A percentile compares a stretch with the other conserved stretches of the same genome.
phyloP scores from a whole-genome alignment of 2,888 invertebrate species.

The Xestia xanthographa region DNA sequence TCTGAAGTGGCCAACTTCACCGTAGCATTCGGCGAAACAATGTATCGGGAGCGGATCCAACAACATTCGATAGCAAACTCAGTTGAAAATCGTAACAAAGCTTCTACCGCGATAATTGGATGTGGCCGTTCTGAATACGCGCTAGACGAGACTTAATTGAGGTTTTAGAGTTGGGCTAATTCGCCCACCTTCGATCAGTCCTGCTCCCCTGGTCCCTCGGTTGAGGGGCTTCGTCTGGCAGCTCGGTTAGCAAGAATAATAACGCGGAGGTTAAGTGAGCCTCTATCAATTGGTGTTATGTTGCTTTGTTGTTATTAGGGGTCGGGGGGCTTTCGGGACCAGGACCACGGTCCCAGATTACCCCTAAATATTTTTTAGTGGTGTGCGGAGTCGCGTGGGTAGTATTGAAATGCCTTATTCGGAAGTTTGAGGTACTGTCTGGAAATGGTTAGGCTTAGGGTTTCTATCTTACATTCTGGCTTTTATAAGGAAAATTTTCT shows the following conservation, averaged over 20 bases:
- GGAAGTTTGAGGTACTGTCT: constrained; percentile 29
- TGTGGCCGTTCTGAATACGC: constrained; percentile 88
- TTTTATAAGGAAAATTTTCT: neutral
- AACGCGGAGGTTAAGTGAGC: constrained; percentile 83
- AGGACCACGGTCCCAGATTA: too few species aligned
- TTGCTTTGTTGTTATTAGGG: constrained; percentile 69
- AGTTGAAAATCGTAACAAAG: constrained; percentile 86
- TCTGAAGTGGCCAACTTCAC: constrained; percentile 70
- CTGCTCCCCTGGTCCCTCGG: constrained; percentile 75
- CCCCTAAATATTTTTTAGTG: too few species aligned
- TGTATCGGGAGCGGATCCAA: constrained; percentile 68
- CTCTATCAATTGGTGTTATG: constrained; percentile 78
- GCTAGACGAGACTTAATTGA: constrained; percentile 91
- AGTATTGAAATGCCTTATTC: constrained; percentile 36
- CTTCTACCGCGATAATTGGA: constrained; percentile 89
- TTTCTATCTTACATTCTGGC: neutral
- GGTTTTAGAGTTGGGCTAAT: constrained; percentile 90
- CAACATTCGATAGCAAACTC: constrained; percentile 73
- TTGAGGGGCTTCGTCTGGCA: constrained; percentile 84
- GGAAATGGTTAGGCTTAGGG: neutral
- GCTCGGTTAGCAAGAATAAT: constrained; percentile 80
- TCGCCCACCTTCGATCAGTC: constrained; percentile 88
- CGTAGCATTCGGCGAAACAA: constrained; percentile 70
- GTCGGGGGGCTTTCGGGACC: too few species aligned
- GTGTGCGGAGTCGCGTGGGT: constrained; percentile 32